These are phyloP conservation scores for Lasiurus cinereus DNA, from an alignment of 2,113 vertebrate genomes.

Conservation along the genomic window DNA sequence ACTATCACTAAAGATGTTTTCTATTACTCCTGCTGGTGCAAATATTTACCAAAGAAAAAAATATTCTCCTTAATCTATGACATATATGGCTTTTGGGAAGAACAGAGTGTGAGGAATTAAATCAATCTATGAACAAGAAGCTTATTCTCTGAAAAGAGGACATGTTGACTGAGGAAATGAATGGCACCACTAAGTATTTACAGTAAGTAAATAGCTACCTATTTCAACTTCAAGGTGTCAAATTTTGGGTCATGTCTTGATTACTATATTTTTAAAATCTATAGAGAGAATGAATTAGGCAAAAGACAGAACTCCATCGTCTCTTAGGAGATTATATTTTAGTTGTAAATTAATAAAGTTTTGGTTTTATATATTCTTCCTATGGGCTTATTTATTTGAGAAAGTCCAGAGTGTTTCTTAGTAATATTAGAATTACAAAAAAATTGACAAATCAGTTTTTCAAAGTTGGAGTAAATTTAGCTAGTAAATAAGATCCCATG, in stretches of 20 bases:
- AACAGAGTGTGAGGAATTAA: neutral
- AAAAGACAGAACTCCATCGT: neutral
- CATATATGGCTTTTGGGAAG: neutral
- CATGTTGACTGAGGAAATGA: neutral
- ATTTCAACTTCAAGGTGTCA: neutral
- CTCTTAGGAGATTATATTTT: neutral
- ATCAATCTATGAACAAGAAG: neutral
- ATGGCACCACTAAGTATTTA: neutral
- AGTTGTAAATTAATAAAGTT: constrained; percentile 36
- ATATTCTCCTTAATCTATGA: neutral
- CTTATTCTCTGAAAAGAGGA: neutral
- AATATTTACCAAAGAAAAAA: neutral
- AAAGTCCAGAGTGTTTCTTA: neutral
- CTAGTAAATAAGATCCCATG: constrained; percentile 31
- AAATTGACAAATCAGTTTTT: constrained; percentile 48
- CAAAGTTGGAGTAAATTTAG: constrained; percentile 34
- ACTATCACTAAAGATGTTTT: neutral
- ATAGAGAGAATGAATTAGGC: neutral
- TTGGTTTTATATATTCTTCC: neutral
- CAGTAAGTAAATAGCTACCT: neutral
- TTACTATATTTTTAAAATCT: too few species aligned
- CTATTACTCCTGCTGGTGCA: neutral
- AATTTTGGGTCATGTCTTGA: neutral
- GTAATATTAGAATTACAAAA: neutral
- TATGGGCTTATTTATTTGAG: neutral